These are phyloP conservation scores for Scytalopus superciliaris DNA, from an alignment of 2,113 vertebrate genomes.

Conservation along the genomic window DNA sequence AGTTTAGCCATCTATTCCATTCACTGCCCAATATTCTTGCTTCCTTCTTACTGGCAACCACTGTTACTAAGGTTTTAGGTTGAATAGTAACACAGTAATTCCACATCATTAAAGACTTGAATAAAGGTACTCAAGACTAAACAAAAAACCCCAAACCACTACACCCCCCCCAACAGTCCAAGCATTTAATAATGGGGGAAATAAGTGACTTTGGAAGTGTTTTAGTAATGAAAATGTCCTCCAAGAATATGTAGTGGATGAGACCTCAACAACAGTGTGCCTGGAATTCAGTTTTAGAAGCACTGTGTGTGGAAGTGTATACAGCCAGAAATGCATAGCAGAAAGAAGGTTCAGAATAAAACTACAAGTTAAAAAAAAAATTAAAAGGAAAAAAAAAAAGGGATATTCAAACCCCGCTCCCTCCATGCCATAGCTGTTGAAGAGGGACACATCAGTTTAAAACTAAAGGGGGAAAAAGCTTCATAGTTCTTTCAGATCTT, in stretches of 20 bases:
- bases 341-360: conserved; percentile 33
- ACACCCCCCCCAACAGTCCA: not conserved
- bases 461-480: conserved; percentile 39
- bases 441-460: conserved; percentile 55
- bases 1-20: not conserved
- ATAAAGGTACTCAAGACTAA: not conserved
- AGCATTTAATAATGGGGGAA: not conserved
- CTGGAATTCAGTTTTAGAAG: not conserved
- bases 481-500: conserved; percentile 46
- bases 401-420: conserved; percentile 42
- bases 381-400: not conserved
- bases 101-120: not conserved
- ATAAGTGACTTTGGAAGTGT: not conserved
- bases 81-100: not conserved
- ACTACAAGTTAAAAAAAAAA: not conserved
- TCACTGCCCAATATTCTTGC: not conserved
- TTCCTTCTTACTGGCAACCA: not conserved
- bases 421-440: conserved; percentile 50
- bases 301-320: not conserved
- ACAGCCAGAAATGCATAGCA: conserved; percentile 25
- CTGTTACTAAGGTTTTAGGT: not conserved
- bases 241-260: not conserved
- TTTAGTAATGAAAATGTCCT: not conserved
- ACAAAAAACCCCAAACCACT: not conserved
- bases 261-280: not conserved